Base-by-base conservation (phyloP, 2,113 vertebrate genomes). In the Philantomba maxwellii region DNA sequence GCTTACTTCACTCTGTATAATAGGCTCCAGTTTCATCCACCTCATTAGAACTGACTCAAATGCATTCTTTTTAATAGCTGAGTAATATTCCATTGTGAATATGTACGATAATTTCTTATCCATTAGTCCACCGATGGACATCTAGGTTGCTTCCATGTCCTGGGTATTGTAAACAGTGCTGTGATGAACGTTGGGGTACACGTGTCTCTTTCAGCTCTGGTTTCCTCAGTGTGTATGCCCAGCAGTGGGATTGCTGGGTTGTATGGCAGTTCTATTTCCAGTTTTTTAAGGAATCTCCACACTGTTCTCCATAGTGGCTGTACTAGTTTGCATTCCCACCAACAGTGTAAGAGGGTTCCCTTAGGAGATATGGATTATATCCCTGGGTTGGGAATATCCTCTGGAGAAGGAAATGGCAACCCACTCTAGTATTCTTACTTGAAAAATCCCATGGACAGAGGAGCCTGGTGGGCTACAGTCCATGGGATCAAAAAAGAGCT, bases 91-190 rank as follows among this genome's bases (percentile, higher is more conserved):
- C 5, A 11, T 70, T 21, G 66, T 36, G 4, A 12, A 36, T 21
- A 23, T 70, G 19, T 70, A 39, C n/a, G n/a, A 39, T 19, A 70
- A 23, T 21, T 70, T 70, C 66, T 39, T 39, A 70, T 23, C n/a
- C n/a, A 12, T 70, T 70, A 2, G 5, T 70, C n/a, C 0, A 0
- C 66, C 0, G 0, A 70, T 36, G n/a, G n/a, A 23, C n/a, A 17
- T 70, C 17, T 70, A 70, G 66, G n/a, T 23, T 70, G 66, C n/a
- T 70, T 36, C 19, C 19, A 12, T 23, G 66, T 23, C 19, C 19
- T 70, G 0, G n/a, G 19, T 70, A 3, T 39, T 70, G 2, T 70
- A 70, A 70, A 70, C 10, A 70, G 66, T 70, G 66, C n/a, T 39
- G n/a, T 5, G 19, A 70, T 70, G 66, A 70, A 36, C 0, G 1